Base-by-base conservation (phyloP, 1,140 invertebrate genomes). In the Drosophila asahinai region DNA sequence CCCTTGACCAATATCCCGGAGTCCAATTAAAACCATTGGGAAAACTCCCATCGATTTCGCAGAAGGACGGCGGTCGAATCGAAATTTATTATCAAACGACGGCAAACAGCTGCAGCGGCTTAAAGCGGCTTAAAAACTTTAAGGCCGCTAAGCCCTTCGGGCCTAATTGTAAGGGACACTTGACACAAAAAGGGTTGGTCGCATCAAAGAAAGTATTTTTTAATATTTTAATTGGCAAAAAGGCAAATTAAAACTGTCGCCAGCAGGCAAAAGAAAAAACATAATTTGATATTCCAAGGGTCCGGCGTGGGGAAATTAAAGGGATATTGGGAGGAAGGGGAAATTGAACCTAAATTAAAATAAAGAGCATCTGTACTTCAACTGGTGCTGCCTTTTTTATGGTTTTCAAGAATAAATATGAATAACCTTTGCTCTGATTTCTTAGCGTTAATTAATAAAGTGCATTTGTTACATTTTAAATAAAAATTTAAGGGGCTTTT, bases 91-190 rank as follows among this genome's bases (percentile, higher is more conserved):
- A 87, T 70, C 79, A 78, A 64, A 71, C 65, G 78, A 75, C 58
- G 51, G 52, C 19, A n/a, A 75, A 45, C 84, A 86, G 83, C 83
- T 84, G 84, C 74, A 58, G 49, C 51, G 68, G 83, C 77, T 86
- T 86, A 77, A 81, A 78, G 25, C 47, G 49, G 66, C 62, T 83
- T 83, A 78, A 59, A 75, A 84, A 87, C 70, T 89, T 87, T 63
- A 33, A 52, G 59, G 40, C 55, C 63, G 77, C 64, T 81, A 80
- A 87, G 79, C 77, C 77, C 57, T 62, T 66, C 38, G 48, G 55
- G 62, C 73, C 73, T 81, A 89, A 89, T 87, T 89, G 77, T 45
- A 63, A 72, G 72, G 71, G 75, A 67, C 72, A 76, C 74, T 77
- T 52, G 27, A 77, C 57, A 45, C 54, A 70, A 77, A 68, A 77